Evolutionary conservation across 2,113 vertebrate genomes (phyloP), one percentile per base, ranked within the genome.

Genomic region (Ceratotherium simum): DNA sequence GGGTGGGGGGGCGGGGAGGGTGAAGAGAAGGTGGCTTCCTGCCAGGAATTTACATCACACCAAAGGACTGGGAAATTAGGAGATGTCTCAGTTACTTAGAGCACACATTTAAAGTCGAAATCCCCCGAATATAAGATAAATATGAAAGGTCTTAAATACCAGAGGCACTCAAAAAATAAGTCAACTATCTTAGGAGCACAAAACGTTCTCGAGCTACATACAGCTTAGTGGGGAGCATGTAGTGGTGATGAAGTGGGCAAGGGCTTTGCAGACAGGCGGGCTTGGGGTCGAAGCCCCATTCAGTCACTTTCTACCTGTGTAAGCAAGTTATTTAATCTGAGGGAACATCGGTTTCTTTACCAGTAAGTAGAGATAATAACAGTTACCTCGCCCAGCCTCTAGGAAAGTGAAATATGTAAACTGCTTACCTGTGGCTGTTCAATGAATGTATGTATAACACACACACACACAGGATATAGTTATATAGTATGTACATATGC

Each of bases 31-130:
- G 51, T 79, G 86, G 95, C 62, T 95, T 95, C 56, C 54, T 73
- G 76, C 95, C 94, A 84, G 90, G 54, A 92, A 86, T 84, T 96
- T 54, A 62, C 72, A 82, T 67, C 54, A 79, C 60, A 78, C 25
- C 5, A 25, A 69, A 96, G 70, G 86, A 92, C 85, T 76, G 90
- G 75, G 69, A 88, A 91, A 80, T 86, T 69, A 58, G 70, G 42
- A 85, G 94, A 70, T 8, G 64, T 79, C 65, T 90, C 46, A 39
- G 31, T 93, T 91, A 93, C 54, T 91, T 36, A 42, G 83, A 62
- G 23, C 6, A 60, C 33, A 83, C 67, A 39, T 36, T 60, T 62
- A 54, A 91, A 95, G 62, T 14, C 64, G 33, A 62, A 46, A 79
- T 69, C 51, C 64, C 21, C 21, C 16, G 73, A 54, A 78, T 16